Percentiles rank a stretch among this genome's conserved stretches.
Evolutionary conservation across 1,140 invertebrate genomes (phyloP).

Genomic region (Diprion similis): DNA sequence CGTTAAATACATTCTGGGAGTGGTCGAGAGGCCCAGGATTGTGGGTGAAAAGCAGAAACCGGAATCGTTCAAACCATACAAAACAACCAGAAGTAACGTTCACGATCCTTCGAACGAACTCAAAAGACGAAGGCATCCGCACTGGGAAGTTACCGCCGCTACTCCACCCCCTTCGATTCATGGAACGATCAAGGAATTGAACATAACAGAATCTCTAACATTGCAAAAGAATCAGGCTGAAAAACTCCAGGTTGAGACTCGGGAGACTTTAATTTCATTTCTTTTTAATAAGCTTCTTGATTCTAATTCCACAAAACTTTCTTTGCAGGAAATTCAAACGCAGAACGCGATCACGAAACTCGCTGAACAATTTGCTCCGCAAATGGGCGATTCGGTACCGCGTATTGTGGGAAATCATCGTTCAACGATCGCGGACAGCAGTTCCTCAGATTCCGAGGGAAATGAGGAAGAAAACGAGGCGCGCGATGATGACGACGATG

Average conservation of each 20-base stretch:
- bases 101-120: constrained; percentile 70
- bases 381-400: constrained; percentile 35
- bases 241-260: constrained; percentile 57
- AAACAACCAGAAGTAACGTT: constrained; percentile 68
- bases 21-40: constrained; percentile 57
- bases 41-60: constrained; percentile 47
- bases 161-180: constrained; percentile 66
- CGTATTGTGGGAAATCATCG: constrained; percentile 38
- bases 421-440: constrained; percentile 31
- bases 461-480: constrained; percentile 54
- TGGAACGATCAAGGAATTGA: constrained; percentile 63
- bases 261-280: constrained; percentile 14
- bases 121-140: constrained; percentile 63
- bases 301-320: constrained; percentile 26
- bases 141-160: constrained; percentile 75
- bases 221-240: constrained; percentile 61
- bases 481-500: constrained; percentile 57
- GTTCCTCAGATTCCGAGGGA: constrained; percentile 35
- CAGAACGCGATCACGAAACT: constrained; percentile 60
- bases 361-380: constrained; percentile 41
- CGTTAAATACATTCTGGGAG: constrained; percentile 67
- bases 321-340: constrained; percentile 56
- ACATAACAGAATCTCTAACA: constrained; percentile 65
- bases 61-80: constrained; percentile 68
- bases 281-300: constrained; percentile 16